Percentiles rank a stretch among this genome's conserved stretches.
Conservation (phyloP, 2,113 vertebrate genomes). For the Oryctolagus cuniculus region DNA sequence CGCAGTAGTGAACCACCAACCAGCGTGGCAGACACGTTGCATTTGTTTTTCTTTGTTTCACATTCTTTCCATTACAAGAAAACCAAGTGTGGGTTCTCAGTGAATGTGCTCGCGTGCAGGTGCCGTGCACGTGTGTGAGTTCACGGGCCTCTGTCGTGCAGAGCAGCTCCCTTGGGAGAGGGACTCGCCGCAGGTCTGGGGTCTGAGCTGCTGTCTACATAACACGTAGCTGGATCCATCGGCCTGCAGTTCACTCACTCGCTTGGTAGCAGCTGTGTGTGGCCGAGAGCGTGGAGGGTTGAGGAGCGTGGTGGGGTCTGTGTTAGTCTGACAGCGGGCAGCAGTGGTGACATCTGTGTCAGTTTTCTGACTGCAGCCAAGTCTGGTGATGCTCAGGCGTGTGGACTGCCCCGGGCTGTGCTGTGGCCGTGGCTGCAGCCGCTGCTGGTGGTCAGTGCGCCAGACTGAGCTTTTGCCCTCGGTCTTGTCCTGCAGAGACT, state of each 20-base stretch:
- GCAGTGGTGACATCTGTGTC: fast-evolving
- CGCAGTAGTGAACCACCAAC: too few species aligned
- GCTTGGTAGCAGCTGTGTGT: not conserved
- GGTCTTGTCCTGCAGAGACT: slow-evolving; percentile 90
- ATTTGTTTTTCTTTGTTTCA: not conserved
- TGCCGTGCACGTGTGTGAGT: too few species aligned
- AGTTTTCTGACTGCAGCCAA: too few species aligned
- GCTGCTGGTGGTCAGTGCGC: fast-evolving
- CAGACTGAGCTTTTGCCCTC: not conserved
- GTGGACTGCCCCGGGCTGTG: too few species aligned
- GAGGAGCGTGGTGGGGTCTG: not conserved
- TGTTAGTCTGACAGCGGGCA: fast-evolving
- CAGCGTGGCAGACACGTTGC: fast-evolving
- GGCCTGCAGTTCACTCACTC: not conserved
- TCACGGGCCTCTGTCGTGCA: too few species aligned
- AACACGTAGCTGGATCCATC: fast-evolving
- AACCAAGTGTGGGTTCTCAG: fast-evolving
- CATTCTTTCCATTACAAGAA: not conserved
- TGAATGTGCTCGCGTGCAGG: too few species aligned
- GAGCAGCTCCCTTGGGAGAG: fast-evolving
- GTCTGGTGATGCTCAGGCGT: fast-evolving
- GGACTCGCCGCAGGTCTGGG: fast-evolving
- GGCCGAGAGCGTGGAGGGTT: not conserved
- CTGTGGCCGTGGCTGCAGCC: fast-evolving
- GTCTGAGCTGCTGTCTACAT: not conserved